phyloP scores from a whole-genome alignment of 1,140 invertebrate species.

The Cylas formicarius region DNA sequence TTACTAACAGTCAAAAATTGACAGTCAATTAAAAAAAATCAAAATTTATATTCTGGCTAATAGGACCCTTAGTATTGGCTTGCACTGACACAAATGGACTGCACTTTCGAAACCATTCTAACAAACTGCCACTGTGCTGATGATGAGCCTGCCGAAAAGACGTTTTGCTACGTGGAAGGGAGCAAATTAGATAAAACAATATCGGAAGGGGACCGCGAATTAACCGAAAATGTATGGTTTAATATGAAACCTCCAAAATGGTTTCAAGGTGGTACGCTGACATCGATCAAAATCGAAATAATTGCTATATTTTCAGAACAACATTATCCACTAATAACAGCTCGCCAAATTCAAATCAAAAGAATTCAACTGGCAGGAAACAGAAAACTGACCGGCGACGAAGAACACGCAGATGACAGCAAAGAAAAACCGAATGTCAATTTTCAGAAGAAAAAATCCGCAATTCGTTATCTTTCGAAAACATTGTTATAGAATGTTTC shows the following conservation, averaged over 20 bases:
- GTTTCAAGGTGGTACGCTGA: slow-evolving; percentile 1
- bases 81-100: too few relatives aligned
- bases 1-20: too few relatives aligned
- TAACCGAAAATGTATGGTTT: slow-evolving; percentile 15
- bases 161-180: slow-evolving; percentile 14
- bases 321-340: slow-evolving; percentile 13
- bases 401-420: background rate
- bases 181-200: slow-evolving; percentile 8
- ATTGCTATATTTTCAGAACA: too few relatives aligned
- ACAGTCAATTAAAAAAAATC: too few relatives aligned
- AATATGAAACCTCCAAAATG: slow-evolving; percentile 17
- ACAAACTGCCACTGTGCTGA: slow-evolving; percentile 11
- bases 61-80: too few relatives aligned
- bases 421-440: slow-evolving; percentile 13
- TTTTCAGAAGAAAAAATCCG: slow-evolving; percentile 13
- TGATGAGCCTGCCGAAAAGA: slow-evolving; percentile 12
- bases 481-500: too few relatives aligned
- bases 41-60: too few relatives aligned
- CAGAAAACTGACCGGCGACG: slow-evolving; percentile 14
- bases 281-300: too few relatives aligned
- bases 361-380: slow-evolving; percentile 17
- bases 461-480: slow-evolving; percentile 9
- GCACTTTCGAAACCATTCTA: slow-evolving; percentile 5
- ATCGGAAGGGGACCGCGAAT: slow-evolving; percentile 5
- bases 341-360: slow-evolving; percentile 17